A percentile compares a stretch with the other conserved stretches of the same genome.
These are phyloP conservation scores for Cyanistes caeruleus DNA, from an alignment of 2,113 vertebrate species.

Conservation along the genomic window DNA sequence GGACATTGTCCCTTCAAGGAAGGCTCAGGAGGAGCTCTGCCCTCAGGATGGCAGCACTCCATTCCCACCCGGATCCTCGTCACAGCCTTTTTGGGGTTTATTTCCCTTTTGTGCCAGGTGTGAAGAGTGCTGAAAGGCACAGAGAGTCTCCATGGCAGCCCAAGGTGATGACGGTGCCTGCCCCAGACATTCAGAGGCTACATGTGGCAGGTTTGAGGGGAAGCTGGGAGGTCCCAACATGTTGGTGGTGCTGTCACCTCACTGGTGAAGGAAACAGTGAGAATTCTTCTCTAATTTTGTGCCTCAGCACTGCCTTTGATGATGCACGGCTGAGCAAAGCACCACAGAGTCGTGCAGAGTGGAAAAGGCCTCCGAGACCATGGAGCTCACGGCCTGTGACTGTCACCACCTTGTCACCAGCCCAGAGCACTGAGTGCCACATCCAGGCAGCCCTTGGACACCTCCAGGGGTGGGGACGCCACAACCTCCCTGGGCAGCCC, in stretches of 20 bases:
- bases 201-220: neutral
- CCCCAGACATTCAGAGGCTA: neutral
- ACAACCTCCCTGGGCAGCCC: neutral
- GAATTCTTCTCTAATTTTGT: neutral
- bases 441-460: neutral
- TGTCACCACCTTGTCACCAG: neutral
- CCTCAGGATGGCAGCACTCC: no score
- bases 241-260: neutral
- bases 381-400: neutral
- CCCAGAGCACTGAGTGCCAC: no score
- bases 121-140: neutral
- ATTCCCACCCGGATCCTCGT: neutral
- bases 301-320: neutral
- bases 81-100: neutral
- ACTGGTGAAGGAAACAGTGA: neutral
- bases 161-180: neutral
- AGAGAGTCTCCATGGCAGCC: neutral
- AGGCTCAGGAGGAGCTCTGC: neutral
- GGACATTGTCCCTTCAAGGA: neutral
- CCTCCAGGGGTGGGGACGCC: no score
- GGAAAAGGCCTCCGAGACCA: neutral
- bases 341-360: neutral
- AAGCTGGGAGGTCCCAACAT: neutral
- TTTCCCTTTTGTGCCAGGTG: neutral
- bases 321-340: neutral